Conservation (phyloP, 1,140 invertebrate species). For the Hycleus cichorii region DNA sequence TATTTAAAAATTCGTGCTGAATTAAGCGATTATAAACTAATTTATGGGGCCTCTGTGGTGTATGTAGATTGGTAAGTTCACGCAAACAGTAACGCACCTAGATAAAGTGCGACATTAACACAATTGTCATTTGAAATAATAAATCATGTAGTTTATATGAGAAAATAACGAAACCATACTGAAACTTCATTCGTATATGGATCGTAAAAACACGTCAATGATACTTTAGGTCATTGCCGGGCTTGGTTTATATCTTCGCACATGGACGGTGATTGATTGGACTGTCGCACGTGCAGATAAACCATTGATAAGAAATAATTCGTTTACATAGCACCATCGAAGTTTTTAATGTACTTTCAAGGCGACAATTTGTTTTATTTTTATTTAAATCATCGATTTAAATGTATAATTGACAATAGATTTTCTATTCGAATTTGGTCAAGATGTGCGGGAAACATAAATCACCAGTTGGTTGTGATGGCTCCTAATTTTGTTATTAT, state of each 20-base stretch:
- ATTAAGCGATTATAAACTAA: constrained; percentile 20
- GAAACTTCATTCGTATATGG: constrained; percentile 18
- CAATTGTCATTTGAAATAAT: constrained; percentile 18
- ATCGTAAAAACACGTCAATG: constrained; percentile 16
- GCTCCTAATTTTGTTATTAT: no score
- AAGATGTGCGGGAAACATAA: no score
- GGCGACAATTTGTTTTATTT: no score
- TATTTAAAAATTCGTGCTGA: constrained; percentile 2
- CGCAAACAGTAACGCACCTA: constrained; percentile 16
- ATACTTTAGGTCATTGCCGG: constrained; percentile 13
- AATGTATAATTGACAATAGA: no score
- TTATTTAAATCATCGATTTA: no score
- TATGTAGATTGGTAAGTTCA: constrained; percentile 20
- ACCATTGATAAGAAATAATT: constrained; percentile 8
- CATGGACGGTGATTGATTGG: constrained; percentile 18
- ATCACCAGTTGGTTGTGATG: no score
- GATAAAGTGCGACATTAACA: constrained; percentile 21
- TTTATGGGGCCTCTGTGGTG: constrained; percentile 16
- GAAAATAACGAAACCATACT: constrained; percentile 20
- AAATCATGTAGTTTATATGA: constrained; percentile 19
- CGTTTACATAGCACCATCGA: background rate
- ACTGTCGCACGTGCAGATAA: constrained; percentile 17
- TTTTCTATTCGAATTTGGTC: no score
- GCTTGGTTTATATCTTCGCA: constrained; percentile 16
- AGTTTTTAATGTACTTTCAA: no score